These are phyloP conservation scores for Calcarius lapponicus DNA, from an alignment of 2,797 vertebrate species.

Conservation along the genomic window DNA sequence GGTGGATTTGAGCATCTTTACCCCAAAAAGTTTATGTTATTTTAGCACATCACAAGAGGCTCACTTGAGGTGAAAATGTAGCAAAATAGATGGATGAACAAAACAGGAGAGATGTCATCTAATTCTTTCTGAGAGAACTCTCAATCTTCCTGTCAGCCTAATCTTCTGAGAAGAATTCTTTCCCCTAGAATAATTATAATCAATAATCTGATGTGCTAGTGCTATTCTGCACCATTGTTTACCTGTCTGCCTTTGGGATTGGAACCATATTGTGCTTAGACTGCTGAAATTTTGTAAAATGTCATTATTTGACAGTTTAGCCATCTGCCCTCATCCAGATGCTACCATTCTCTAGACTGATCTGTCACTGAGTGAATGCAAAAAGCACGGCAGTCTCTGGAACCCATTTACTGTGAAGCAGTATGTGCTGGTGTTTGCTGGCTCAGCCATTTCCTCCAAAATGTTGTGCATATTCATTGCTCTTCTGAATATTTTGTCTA, in stretches of 20 bases:
- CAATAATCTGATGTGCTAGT: constrained; percentile 57
- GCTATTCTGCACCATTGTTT: constrained; percentile 58
- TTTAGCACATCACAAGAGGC: neutral
- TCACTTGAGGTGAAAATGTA: neutral
- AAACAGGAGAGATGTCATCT: neutral
- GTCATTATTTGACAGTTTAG: constrained; percentile 73
- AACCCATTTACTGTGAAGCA: constrained; percentile 32
- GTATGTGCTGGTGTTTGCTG: neutral
- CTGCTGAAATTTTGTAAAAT: constrained; percentile 66
- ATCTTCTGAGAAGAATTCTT: constrained; percentile 54
- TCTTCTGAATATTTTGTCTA: constrained; percentile 22
- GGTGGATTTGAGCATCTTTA: neutral
- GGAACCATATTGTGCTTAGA: constrained; percentile 61
- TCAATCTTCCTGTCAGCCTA: constrained; percentile 60
- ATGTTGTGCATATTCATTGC: constrained; percentile 24
- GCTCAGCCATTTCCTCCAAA: constrained; percentile 42
- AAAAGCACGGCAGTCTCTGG: neutral
- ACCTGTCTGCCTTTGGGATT: constrained; percentile 66
- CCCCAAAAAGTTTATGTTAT: neutral
- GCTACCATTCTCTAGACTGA: constrained; percentile 58
- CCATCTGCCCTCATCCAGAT: constrained; percentile 73
- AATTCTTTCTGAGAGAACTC: constrained; percentile 20
- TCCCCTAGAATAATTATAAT: constrained; percentile 66
- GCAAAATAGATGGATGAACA: constrained; percentile 16
- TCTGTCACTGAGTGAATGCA: constrained; percentile 40